Percentiles rank a stretch among this genome's conserved stretches.
Conservation (phyloP, 2,797 vertebrate species). For the Huso huso region DNA sequence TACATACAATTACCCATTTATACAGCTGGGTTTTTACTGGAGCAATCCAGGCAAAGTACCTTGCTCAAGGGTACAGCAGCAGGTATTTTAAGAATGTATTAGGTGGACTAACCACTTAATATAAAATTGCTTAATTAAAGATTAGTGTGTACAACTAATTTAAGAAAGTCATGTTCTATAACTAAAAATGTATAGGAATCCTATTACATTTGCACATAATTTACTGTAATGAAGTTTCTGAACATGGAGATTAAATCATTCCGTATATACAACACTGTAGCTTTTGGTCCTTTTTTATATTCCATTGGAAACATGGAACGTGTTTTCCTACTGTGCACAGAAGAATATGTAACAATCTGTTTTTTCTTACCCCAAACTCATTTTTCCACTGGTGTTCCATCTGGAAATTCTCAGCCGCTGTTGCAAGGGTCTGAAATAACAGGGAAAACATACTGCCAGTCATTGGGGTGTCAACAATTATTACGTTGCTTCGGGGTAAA, state of each 20-base stretch:
- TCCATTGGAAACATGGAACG: neutral
- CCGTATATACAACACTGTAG: neutral
- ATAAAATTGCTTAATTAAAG: slow-evolving; percentile 37
- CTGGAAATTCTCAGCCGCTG: slow-evolving; percentile 74
- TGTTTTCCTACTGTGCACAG: no score
- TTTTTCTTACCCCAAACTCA: slow-evolving; percentile 67
- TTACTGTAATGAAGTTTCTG: slow-evolving; percentile 26
- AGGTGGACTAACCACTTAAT: slow-evolving; percentile 21
- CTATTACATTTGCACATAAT: slow-evolving; percentile 38
- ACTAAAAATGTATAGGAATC: slow-evolving; percentile 15
- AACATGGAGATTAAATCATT: slow-evolving; percentile 28
- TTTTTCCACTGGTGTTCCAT: slow-evolving; percentile 73
- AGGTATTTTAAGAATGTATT: slow-evolving; percentile 25
- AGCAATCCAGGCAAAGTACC: no score
- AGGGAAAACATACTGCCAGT: slow-evolving; percentile 19
- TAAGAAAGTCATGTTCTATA: slow-evolving; percentile 31
- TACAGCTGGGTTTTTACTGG: no score
- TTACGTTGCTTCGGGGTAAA: no score
- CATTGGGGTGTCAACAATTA: no score
- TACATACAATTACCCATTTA: no score
- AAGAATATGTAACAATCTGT: no score
- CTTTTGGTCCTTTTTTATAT: neutral
- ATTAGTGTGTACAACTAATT: slow-evolving; percentile 33
- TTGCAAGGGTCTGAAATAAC: slow-evolving; percentile 65
- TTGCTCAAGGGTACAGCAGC: no score